Evolutionary conservation across 35 echinoderm and acorn worm genomes (phyloP).

Genomic region (Patiria miniata): DNA sequence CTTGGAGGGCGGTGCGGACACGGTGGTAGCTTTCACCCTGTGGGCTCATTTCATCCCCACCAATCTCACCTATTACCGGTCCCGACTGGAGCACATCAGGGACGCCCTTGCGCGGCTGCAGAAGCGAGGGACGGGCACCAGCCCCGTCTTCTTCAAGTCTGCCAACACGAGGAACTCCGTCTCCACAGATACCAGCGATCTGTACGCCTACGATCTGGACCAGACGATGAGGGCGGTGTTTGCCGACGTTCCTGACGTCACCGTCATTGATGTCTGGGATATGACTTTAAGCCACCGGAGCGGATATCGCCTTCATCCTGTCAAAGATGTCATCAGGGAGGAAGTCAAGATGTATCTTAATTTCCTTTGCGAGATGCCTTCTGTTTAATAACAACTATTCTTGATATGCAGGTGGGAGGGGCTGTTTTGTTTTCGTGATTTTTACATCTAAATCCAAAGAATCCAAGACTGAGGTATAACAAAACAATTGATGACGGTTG

Average conservation of each 20-base stretch:
- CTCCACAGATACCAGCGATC: constrained; percentile 8
- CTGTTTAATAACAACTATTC: no score
- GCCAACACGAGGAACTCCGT: constrained; percentile 28
- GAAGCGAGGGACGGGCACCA: not conserved
- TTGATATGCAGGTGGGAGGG: no score
- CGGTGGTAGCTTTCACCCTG: constrained; percentile 31
- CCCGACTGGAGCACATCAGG: not conserved
- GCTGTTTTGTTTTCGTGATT: no score
- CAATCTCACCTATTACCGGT: constrained; percentile 17
- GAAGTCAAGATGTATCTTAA: constrained; percentile 23
- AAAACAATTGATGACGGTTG: no score
- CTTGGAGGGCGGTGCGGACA: constrained; percentile 23
- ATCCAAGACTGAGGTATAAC: no score
- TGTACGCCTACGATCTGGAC: constrained; percentile 43
- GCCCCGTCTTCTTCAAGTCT: constrained; percentile 40
- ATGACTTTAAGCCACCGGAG: constrained; percentile 28
- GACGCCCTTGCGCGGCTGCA: not conserved
- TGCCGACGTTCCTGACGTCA: not conserved
- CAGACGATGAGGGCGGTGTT: constrained; percentile 19
- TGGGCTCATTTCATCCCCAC: constrained; percentile 49
- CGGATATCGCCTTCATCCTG: constrained; percentile 32
- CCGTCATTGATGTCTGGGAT: constrained; percentile 51
- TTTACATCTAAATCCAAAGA: no score
- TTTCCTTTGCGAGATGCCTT: constrained; percentile 12
- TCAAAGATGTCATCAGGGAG: not conserved